Percentiles rank a stretch among this genome's conserved stretches.
These are phyloP conservation scores for Asobara japonica DNA, from an alignment of 1,140 invertebrate species.

Conservation along the genomic window DNA sequence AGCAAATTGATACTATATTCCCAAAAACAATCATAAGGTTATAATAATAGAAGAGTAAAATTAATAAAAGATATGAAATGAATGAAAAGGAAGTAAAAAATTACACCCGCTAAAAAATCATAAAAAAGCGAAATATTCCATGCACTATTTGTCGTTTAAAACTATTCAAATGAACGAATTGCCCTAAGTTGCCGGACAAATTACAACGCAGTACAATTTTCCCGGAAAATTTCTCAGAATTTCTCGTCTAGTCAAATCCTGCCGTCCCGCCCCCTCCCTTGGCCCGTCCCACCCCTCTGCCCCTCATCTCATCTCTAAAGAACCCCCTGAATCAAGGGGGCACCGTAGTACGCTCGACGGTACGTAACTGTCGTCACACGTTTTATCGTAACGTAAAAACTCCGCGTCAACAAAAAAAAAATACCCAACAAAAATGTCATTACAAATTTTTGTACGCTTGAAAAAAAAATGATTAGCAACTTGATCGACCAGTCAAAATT, in stretches of 20 bases:
- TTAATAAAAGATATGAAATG: too few relatives aligned
- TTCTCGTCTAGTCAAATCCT: not conserved
- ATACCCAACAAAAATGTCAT: not conserved
- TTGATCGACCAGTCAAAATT: too few relatives aligned
- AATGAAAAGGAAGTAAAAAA: too few relatives aligned
- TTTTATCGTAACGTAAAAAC: conserved; percentile 51
- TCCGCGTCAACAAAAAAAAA: conserved; percentile 28
- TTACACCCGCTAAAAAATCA: not conserved
- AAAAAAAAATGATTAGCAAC: not conserved
- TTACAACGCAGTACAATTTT: not conserved
- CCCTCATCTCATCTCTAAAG: conserved; percentile 2
- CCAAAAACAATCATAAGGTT: too few relatives aligned
- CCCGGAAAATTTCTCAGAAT: not conserved
- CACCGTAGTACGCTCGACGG: conserved; percentile 51
- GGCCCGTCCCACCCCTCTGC: not conserved
- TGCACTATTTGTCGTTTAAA: too few relatives aligned
- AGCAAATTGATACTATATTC: too few relatives aligned
- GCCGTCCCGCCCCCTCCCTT: not conserved
- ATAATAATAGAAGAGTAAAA: too few relatives aligned
- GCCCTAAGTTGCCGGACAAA: not conserved
- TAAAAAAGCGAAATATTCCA: too few relatives aligned
- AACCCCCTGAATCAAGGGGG: conserved; percentile 43
- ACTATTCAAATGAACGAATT: too few relatives aligned
- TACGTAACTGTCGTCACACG: conserved; percentile 57
- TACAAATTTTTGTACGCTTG: not conserved